Evolutionary conservation across 2,113 vertebrate genomes (phyloP), one percentile per base, ranked within the genome.

Genomic region (Neogale vison): DNA sequence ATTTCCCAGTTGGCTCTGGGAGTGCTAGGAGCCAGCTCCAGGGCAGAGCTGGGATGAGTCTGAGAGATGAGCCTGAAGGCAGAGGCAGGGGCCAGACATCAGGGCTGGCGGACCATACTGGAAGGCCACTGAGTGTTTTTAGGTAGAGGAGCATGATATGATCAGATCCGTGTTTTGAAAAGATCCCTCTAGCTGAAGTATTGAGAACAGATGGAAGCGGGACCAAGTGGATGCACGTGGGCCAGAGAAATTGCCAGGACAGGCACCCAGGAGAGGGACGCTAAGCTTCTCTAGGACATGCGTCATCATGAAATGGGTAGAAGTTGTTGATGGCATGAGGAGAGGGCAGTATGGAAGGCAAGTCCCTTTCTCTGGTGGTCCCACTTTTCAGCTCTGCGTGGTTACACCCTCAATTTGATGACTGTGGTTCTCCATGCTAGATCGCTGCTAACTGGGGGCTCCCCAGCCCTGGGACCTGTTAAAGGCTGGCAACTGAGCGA

Each of bases 261-360:
- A 2, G 87, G 52, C 77, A 31, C 3, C n/a, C 26, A 6, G 61
- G 47, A 45, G 14, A 52, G 23, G 17, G 55, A 4, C 1, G 13
- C 36, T 18, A 42, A 14, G 29, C 36, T 61, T 52, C 69, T 1
- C 77, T 3, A 45, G 7, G 77, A 11, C 31, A 13, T 0, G 1
- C 0, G 1, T 3, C 17, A 39, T 23, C 14, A 0, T 4, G 0
- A 9, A 63, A 3, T 2, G 1, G 31, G 59, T 84, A 42, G 50
- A 1, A 6, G 24, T 11, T 57, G 55, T 11, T 3, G 2, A 11
- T 1, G 15, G 1, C 9, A 0, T 1, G 3, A 79, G 71, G 39
- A 81, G 29, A 50, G 29, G 17, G 8, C 21, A 24, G 26, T 4
- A 0, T 12, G 7, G 12, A 1, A 2, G 26, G 13, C 20, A 15